Conservation (phyloP, 2,113 vertebrate species). For the Callorhinus ursinus region DNA sequence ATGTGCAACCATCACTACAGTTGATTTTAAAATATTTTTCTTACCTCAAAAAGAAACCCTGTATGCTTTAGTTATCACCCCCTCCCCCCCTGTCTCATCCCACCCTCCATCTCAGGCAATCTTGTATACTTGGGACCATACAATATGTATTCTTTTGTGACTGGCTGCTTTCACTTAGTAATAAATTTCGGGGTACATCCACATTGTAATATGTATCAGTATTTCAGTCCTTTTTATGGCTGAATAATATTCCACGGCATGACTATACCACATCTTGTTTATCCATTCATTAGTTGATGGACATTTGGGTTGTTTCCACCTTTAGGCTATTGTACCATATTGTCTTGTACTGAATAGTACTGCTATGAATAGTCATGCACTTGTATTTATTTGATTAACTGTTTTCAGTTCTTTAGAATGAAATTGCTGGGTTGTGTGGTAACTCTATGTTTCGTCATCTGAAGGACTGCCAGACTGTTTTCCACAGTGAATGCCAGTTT, state of each 20-base stretch:
- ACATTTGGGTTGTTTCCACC: not conserved
- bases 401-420: not conserved
- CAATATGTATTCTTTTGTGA: not conserved
- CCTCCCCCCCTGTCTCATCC: accelerated
- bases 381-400: not conserved
- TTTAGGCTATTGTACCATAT: not conserved
- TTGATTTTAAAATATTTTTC: not conserved
- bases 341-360: not conserved
- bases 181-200: not conserved
- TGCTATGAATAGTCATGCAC: not conserved
- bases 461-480: not conserved
- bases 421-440: not conserved
- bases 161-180: not conserved
- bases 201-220: not conserved
- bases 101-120: not conserved
- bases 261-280: not conserved
- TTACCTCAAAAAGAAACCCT: not conserved
- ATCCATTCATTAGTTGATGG: not conserved
- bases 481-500: not conserved
- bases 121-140: not conserved
- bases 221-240: not conserved
- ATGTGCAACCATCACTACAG: not conserved
- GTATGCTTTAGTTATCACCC: not conserved
- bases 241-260: not conserved
- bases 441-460: not conserved